A percentile compares a stretch with the other conserved stretches of the same genome.
Evolutionary conservation across 2,797 vertebrate species (phyloP).

Genomic region (Steatocranus sp.): DNA sequence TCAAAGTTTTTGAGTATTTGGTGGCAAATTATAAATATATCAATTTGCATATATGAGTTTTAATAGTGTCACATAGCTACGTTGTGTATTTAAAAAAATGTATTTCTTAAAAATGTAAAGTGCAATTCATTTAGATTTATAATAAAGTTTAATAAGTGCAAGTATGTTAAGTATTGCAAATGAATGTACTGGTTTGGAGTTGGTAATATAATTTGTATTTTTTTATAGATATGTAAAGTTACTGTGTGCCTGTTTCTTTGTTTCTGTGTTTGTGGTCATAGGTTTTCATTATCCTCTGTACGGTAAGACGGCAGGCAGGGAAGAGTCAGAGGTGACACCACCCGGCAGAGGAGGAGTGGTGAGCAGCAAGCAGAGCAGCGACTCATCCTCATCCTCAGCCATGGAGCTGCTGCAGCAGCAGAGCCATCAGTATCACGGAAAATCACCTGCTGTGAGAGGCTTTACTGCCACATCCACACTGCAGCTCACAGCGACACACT

Average conservation of each 20-base stretch:
- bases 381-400: slow-evolving; percentile 86
- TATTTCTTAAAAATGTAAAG: not conserved
- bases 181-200: not conserved
- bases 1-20: rapidly evolving
- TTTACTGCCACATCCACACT: not conserved
- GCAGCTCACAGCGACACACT: not conserved
- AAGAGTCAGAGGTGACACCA: slow-evolving; percentile 88
- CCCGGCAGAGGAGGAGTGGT: slow-evolving; percentile 81
- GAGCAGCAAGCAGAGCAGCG: slow-evolving; percentile 80
- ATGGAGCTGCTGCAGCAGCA: slow-evolving; percentile 93
- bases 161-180: not conserved
- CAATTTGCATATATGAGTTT: not conserved
- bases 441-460: slow-evolving; percentile 88
- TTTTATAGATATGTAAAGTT: not conserved
- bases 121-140: not conserved
- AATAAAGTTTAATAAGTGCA: not conserved
- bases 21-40: rapidly evolving
- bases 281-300: slow-evolving; percentile 98
- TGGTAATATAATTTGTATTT: not conserved
- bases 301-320: slow-evolving; percentile 94
- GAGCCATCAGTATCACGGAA: slow-evolving; percentile 89
- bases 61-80: rapidly evolving
- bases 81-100: not conserved
- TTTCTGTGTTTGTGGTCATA: slow-evolving; percentile 5
- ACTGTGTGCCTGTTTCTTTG: not conserved